Base-by-base conservation (phyloP, 2,888 invertebrate genomes). In the Cataglyphis altisquamis region DNA sequence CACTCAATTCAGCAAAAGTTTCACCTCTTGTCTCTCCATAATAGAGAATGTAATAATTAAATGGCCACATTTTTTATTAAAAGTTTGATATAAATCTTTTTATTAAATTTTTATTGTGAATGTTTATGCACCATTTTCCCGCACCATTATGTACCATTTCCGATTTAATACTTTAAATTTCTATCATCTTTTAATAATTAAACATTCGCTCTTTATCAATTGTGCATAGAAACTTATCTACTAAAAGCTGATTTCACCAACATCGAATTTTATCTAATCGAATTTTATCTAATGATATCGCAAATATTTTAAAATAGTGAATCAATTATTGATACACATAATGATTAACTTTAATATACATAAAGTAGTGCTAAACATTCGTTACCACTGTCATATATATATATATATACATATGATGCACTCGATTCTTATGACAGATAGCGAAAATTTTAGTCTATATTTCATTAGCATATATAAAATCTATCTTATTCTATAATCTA, bases 201-300 rank as follows among this genome's bases (percentile, higher is more conserved):
- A 67, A 60, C 15, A 41, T 10, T 9, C 41, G 21, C 32, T 41
- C 29, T 41, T 57, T 70, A 70, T 70, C 60, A 68, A 36, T 41
- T 25, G 10, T 36, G 57, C 21, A 6, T 78, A 78, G n/a, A 32
- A 57, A 68, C 41, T n/a, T 70, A 78, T 6, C 3, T 67, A 55
- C 5, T 70, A 78, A 57, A 70, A 70, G 10, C n/a, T 4, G 10
- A 4, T 72, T 80, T 72, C 78, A 80, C 64, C 78, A 80, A 72
- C 73, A 60, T 55, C 1, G 18, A n/a, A 64, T 18, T 12, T 77
- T 55, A 36, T 25, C 12, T 41, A 70, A 41, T 60, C 32, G 4
- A 70, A 9, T 10, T 41, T 41, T 45, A 45, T 12, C 45, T 45
- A 78, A 5, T 29, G 8, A 78, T 45, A 78, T 8, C 6, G 3